phyloP scores from a whole-genome alignment of 92 coral and sea anemone genomes.

The Porites cylindrica region DNA sequence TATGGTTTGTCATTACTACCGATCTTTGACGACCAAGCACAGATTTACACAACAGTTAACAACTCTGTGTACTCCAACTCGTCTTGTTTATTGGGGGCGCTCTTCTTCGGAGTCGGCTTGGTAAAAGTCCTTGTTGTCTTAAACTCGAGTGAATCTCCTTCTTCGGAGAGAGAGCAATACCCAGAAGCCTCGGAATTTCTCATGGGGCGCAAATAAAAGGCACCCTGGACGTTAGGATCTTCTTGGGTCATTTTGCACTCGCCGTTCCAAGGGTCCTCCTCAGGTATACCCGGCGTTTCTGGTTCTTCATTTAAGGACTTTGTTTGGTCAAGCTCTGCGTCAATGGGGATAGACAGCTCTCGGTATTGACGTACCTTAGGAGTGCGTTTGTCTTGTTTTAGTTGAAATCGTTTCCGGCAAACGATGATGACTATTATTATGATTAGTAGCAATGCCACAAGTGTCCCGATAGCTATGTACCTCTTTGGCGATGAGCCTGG shows the following conservation, averaged over 20 bases:
- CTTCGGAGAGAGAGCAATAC: conserved; percentile 30
- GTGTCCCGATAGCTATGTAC: conserved; percentile 31
- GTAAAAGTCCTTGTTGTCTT: neutral
- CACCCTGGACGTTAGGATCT: neutral
- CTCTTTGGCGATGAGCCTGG: conserved; percentile 30
- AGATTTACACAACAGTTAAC: conserved; percentile 12
- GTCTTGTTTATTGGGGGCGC: conserved; percentile 8
- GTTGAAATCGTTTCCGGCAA: conserved; percentile 41
- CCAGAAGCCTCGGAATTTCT: conserved; percentile 34
- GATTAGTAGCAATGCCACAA: conserved; percentile 14
- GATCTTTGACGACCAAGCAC: neutral
- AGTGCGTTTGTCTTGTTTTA: neutral
- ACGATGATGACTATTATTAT: conserved; percentile 31
- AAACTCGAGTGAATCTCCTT: conserved; percentile 11
- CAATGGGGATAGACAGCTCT: conserved; percentile 30
- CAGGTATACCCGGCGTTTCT: neutral
- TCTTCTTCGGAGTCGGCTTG: neutral
- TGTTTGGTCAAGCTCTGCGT: conserved; percentile 18
- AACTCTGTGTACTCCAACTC: conserved; percentile 38
- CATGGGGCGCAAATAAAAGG: neutral
- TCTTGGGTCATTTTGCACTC: neutral
- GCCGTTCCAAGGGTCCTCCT: conserved; percentile 24
- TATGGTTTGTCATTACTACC: neutral
- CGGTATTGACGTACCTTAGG: conserved; percentile 39
- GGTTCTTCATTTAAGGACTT: conserved; percentile 10